phyloP scores from a whole-genome alignment of 1,140 invertebrate genomes.

The Metopolophium dirhodum region DNA sequence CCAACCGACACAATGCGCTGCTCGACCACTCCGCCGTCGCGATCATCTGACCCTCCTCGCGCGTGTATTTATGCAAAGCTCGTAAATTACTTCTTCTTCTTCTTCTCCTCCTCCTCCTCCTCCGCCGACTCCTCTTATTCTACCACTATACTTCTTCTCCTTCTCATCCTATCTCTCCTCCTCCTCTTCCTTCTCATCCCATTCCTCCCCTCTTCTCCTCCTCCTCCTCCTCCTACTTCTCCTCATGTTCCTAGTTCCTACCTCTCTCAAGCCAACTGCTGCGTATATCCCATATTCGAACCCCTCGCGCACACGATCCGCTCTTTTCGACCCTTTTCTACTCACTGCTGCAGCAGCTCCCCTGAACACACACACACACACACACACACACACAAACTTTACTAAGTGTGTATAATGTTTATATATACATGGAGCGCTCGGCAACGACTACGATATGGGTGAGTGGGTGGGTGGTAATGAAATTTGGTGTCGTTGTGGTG shows the following conservation, averaged over 20 bases:
- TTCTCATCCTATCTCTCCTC: background rate
- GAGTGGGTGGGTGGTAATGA: slow-evolving; percentile 15
- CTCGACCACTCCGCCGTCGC: background rate
- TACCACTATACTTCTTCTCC: slow-evolving; percentile 26
- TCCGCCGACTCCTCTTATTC: background rate
- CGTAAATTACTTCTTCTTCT: slow-evolving; percentile 54
- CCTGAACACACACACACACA: background rate
- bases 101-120: background rate
- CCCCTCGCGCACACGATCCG: background rate
- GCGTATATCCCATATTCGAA: slow-evolving; percentile 7
- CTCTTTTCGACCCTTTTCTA: background rate
- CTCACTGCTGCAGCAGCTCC: background rate
- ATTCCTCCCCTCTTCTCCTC: background rate
- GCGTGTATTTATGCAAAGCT: slow-evolving; percentile 47
- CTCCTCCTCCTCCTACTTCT: background rate
- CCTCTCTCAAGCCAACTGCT: slow-evolving; percentile 2
- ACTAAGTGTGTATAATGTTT: background rate
- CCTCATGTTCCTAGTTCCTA: background rate
- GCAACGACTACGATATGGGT: background rate
- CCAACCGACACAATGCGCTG: background rate
- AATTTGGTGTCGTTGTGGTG: slow-evolving; percentile 45
- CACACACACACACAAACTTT: background rate
- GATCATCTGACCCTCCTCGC: slow-evolving; percentile 31
- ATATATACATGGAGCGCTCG: background rate
- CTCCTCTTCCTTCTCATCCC: background rate